Evolutionary conservation across 2,797 vertebrate species (phyloP), one percentile per base, ranked within the genome.

Genomic region (Xiphophorus birchmanni): DNA sequence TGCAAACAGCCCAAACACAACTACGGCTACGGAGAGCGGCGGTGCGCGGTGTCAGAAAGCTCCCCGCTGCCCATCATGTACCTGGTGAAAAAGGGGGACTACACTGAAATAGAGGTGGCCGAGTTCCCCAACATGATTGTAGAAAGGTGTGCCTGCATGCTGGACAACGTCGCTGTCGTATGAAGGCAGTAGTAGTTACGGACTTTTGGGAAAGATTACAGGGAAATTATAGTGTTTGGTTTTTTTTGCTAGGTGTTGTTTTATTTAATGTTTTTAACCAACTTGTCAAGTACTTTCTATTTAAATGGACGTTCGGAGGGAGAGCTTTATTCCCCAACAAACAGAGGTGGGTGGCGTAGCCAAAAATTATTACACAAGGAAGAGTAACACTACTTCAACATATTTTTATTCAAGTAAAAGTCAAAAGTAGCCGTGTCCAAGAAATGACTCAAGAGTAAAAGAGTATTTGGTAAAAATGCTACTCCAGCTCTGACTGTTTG

Each of bases 51-150:
- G 63, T 93, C 93, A 0, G 96, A 96, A 45, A 98, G 96, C 77
- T 95, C 97, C 5, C 95, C 97, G 0, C 87, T 98, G 32, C 97
- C 97, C 40, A 90, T 98, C 92, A 97, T 98, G 95, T 98, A 98
- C 94, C 95, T 98, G 72, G 95, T 97, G 80, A 96, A 95, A 90
- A 97, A 96, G 76, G 97, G 96, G 2, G 97, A 98, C 88, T 97
- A 95, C 94, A 98, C 97, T 0, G 97, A 98, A 89, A 97, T 98
- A 0, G 96, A 98, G 85, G 97, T 97, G 29, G 97, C 97, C 0
- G 97, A 98, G 73, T 97, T 98, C 77, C 97, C 97, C 17, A 96
- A 96, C 44, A 98, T 98, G 97, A 92, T 98, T 0, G 90, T 97
- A 0, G 97, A 98, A 83, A 95, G 94, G 67, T 98, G 97, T 47